Percentiles rank a stretch among this genome's conserved stretches.
Conservation (phyloP, 2,113 vertebrate species). For the Oostethus manadensis region DNA sequence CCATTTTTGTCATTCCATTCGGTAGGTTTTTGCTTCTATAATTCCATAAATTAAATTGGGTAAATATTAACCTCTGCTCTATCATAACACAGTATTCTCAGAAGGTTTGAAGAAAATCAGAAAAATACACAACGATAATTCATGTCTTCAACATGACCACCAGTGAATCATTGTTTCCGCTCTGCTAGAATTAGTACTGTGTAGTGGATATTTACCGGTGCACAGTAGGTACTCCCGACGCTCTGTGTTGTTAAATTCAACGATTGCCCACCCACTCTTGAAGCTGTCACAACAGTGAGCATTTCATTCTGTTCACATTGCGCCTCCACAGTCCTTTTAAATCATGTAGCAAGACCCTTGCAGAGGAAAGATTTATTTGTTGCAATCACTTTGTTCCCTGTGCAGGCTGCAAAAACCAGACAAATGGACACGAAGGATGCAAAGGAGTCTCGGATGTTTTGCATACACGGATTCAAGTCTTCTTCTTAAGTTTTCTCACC, state of each 20-base stretch:
- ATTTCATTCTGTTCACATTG: background rate
- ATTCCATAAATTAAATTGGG: too few relatives aligned
- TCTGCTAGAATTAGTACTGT: background rate
- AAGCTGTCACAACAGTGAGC: background rate
- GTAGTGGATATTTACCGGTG: background rate
- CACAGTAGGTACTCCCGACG: background rate
- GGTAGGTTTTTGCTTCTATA: too few relatives aligned
- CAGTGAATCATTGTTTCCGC: background rate
- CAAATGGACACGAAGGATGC: background rate
- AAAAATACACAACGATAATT: too few relatives aligned
- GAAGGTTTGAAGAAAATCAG: too few relatives aligned
- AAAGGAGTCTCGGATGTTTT: background rate
- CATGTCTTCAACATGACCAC: background rate
- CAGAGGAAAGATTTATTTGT: background rate
- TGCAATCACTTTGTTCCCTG: background rate
- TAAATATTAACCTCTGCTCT: too few relatives aligned
- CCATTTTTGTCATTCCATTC: too few relatives aligned
- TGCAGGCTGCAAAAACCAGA: background rate
- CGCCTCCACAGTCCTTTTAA: background rate
- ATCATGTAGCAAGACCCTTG: background rate
- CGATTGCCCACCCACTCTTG: background rate
- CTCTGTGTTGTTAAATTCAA: background rate
- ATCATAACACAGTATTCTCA: too few relatives aligned
- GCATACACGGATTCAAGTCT: background rate
- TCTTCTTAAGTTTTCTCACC: background rate